Percentiles rank a stretch among this genome's conserved stretches.
Conservation (phyloP, 2,113 vertebrate genomes). For the Coracopsis vasa region DNA sequence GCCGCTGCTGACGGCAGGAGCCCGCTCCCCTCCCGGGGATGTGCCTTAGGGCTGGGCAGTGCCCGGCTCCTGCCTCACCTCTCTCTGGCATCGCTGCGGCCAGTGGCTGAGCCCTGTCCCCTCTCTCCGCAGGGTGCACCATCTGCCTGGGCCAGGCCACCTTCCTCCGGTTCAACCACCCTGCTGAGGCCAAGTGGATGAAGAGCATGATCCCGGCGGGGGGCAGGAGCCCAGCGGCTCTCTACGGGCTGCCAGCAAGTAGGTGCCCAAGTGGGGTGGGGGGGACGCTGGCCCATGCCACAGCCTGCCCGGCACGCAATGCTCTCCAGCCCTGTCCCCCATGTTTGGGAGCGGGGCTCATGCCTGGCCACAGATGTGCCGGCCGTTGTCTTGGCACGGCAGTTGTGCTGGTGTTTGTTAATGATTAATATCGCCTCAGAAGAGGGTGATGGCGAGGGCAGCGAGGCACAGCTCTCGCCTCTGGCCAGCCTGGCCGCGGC, state of each 20-base stretch:
- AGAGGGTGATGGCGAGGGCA: background rate
- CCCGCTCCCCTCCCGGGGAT: background rate
- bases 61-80: fast-evolving
- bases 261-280: background rate
- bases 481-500: background rate
- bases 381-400: background rate
- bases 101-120: background rate
- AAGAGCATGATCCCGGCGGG: constrained; percentile 90
- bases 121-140: constrained; percentile 84
- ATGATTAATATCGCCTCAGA: background rate
- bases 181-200: constrained; percentile 94
- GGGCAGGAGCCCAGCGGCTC: constrained; percentile 44
- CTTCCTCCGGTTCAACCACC: constrained; percentile 96
- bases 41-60: background rate
- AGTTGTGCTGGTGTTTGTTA: background rate
- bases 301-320: fast-evolving
- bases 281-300: background rate
- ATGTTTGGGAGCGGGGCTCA: background rate
- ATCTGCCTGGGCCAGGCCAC: constrained; percentile 93
- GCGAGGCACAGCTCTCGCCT: fast-evolving
- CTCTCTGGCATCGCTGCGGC: fast-evolving
- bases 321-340: background rate
- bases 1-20: background rate
- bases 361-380: fast-evolving
- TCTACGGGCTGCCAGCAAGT: constrained; percentile 76